These are phyloP conservation scores for Pedionomus torquatus DNA, from an alignment of 2,113 vertebrate genomes.

Conservation along the genomic window DNA sequence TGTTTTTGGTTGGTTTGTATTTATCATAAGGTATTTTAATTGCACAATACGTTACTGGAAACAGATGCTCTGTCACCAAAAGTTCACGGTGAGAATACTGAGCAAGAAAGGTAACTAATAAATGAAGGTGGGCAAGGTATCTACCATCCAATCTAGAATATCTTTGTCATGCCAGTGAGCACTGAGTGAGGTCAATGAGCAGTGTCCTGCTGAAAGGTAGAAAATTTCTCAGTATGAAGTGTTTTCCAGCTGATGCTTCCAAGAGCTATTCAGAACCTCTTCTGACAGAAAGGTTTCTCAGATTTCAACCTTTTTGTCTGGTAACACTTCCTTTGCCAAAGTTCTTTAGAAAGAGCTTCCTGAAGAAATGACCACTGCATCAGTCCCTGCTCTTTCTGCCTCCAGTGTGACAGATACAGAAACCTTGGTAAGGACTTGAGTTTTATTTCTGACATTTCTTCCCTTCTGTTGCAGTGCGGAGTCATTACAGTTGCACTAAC, in stretches of 20 bases:
- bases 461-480: neutral
- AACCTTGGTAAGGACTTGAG: neutral
- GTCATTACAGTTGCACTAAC: neutral
- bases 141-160: neutral
- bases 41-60: neutral
- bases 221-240: neutral
- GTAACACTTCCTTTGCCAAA: neutral
- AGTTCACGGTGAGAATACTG: neutral
- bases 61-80: neutral
- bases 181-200: neutral
- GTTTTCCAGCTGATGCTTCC: neutral
- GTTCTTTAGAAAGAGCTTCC: neutral
- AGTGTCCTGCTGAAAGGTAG: neutral
- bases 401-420: neutral
- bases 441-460: neutral
- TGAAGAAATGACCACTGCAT: neutral
- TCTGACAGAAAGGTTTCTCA: neutral
- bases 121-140: neutral
- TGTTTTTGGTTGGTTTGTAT: neutral
- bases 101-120: neutral
- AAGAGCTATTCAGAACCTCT: neutral
- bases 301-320: neutral
- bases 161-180: fast-evolving
- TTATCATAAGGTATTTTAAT: neutral
- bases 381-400: neutral